A percentile compares a stretch with the other conserved stretches of the same genome.
Conservation (phyloP, 1,140 invertebrate genomes). For the Atta cephalotes region DNA sequence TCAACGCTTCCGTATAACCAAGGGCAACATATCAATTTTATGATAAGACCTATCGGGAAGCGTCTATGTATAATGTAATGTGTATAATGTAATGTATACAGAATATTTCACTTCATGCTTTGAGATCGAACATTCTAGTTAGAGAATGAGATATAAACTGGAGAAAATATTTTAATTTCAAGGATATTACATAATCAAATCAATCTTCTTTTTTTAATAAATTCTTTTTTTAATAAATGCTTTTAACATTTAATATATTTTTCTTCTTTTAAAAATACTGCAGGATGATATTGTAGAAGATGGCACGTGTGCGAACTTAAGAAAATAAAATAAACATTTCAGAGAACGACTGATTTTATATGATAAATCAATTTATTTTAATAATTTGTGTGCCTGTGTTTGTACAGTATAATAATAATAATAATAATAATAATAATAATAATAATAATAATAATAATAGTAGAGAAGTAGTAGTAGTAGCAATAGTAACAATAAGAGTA, state of each 20-base stretch:
- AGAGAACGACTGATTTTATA: constrained; percentile 66
- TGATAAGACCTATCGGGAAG: constrained; percentile 38
- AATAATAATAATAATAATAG: constrained; percentile 75
- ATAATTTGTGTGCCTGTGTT: constrained; percentile 77
- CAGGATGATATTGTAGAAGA: not conserved
- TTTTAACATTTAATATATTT: not conserved
- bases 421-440: constrained; percentile 56
- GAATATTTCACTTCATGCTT: not conserved
- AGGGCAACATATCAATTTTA: not conserved
- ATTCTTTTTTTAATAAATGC: not conserved
- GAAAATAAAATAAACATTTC: not conserved
- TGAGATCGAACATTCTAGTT: not conserved
- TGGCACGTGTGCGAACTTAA: not conserved
- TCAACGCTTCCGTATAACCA: constrained; percentile 17
- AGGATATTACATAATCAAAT: not conserved
- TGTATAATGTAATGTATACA: not conserved
- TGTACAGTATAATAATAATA: constrained; percentile 71
- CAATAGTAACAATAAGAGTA: constrained; percentile 66
- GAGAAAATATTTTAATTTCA: not conserved
- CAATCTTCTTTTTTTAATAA: no score
- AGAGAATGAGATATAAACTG: not conserved
- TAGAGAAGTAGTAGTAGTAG: constrained; percentile 75
- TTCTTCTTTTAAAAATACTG: not conserved
- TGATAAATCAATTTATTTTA: constrained; percentile 81
- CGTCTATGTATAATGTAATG: not conserved